phyloP scores from a whole-genome alignment of 2,888 invertebrate genomes.

The Ochropleura plecta region DNA sequence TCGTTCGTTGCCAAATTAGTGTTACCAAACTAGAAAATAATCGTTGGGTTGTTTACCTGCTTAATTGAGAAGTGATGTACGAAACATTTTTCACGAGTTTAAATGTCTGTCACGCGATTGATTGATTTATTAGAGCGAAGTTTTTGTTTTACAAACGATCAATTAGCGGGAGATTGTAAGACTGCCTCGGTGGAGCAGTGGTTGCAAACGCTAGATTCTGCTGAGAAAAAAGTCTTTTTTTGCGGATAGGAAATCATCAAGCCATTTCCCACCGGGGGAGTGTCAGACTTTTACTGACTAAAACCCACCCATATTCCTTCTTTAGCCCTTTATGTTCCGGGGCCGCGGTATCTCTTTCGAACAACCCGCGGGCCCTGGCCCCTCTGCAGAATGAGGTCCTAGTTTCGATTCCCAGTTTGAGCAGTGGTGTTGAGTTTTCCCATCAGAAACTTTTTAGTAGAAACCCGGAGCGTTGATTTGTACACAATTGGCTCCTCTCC shows the following conservation, averaged over 20 bases:
- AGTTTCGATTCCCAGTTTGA: background rate
- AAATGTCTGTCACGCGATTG: slow-evolving; percentile 44
- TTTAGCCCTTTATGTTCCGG: no score
- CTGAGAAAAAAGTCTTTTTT: no score
- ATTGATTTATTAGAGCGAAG: slow-evolving; percentile 42
- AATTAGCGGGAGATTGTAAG: background rate
- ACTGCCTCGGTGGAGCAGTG: no score
- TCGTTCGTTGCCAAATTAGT: slow-evolving; percentile 38
- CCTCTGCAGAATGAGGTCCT: background rate
- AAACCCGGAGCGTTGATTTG: background rate
- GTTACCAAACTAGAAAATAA: slow-evolving; percentile 51
- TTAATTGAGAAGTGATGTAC: slow-evolving; percentile 44
- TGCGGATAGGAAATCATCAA: no score
- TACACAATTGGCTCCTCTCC: background rate
- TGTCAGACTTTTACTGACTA: no score
- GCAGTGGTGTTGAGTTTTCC: background rate
- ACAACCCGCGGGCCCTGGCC: no score
- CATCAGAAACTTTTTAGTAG: background rate
- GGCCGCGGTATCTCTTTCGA: no score
- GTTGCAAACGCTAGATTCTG: no score
- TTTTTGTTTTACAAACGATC: slow-evolving; percentile 20
- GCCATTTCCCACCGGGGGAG: no score
- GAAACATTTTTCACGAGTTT: slow-evolving; percentile 34
- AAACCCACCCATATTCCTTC: no score
- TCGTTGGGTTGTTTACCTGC: slow-evolving; percentile 13